These are phyloP conservation scores for Morpho achilles DNA, from an alignment of 2,888 invertebrate species.

Conservation along the genomic window DNA sequence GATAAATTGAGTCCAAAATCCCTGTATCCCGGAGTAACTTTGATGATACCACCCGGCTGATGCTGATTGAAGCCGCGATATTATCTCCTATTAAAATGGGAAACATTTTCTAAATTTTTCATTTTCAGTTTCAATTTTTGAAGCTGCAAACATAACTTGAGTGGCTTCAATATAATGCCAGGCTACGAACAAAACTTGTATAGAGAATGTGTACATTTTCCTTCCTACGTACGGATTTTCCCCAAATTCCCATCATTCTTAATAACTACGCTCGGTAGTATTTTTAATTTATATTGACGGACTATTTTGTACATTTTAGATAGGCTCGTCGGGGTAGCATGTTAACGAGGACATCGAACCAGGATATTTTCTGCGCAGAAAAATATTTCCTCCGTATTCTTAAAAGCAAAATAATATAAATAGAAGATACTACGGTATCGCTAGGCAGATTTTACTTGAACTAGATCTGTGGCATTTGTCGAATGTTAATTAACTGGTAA, in stretches of 20 bases:
- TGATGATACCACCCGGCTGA: neutral
- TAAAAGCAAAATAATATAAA: too few relatives aligned
- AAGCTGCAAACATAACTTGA: slow-evolving; percentile 25
- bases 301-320: neutral
- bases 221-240: slow-evolving; percentile 16
- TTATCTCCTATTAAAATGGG: slow-evolving; percentile 16
- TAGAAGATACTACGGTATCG: too few relatives aligned
- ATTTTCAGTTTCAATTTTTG: slow-evolving; percentile 30
- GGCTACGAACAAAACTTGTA: slow-evolving; percentile 24
- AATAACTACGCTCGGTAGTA: neutral
- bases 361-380: too few relatives aligned
- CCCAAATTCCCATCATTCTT: slow-evolving; percentile 9
- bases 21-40: neutral
- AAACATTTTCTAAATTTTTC: slow-evolving; percentile 26
- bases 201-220: slow-evolving; percentile 16
- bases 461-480: too few relatives aligned
- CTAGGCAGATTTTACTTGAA: too few relatives aligned
- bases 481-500: too few relatives aligned
- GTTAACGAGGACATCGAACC: too few relatives aligned
- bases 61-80: slow-evolving; percentile 9
- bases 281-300: slow-evolving; percentile 4
- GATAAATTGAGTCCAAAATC: neutral
- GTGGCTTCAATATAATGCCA: slow-evolving; percentile 23
- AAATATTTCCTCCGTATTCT: too few relatives aligned
- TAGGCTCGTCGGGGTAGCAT: too few relatives aligned